Percentiles rank a stretch among this genome's conserved stretches.
These are phyloP conservation scores for Prinia subflava DNA, from an alignment of 2,113 vertebrate species.

Conservation along the genomic window DNA sequence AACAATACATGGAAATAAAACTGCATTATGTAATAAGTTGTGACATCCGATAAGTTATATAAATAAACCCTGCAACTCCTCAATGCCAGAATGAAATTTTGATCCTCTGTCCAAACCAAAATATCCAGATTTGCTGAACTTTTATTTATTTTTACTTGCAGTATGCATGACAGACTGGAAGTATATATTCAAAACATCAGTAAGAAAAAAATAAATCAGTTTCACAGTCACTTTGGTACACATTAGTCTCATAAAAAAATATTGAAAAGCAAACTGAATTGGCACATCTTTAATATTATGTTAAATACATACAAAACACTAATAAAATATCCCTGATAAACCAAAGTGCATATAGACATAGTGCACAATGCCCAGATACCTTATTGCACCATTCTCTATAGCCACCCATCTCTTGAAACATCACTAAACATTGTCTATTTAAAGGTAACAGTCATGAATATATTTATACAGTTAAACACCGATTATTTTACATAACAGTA, in stretches of 20 bases:
- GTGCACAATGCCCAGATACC: conserved; percentile 90
- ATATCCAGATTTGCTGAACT: conserved; percentile 69
- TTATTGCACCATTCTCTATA: conserved; percentile 84
- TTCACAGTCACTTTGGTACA: conserved; percentile 99
- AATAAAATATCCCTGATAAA: conserved; percentile 99
- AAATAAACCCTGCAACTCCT: background rate
- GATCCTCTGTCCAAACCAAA: conserved; percentile 41
- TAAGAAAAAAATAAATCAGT: conserved; percentile 91
- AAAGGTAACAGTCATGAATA: conserved; percentile 97
- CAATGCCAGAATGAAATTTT: conserved; percentile 21
- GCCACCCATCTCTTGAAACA: conserved; percentile 83
- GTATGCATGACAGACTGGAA: conserved; percentile 90
- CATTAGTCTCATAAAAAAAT: conserved; percentile 81
- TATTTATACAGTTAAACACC: conserved; percentile 93
- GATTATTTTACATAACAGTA: conserved; percentile 93
- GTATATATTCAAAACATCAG: conserved; percentile 77
- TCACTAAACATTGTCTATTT: conserved; percentile 83
- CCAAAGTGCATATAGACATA: conserved; percentile 98
- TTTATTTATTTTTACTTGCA: conserved; percentile 84
- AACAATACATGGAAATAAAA: background rate
- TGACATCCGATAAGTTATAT: background rate
- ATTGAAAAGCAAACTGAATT: conserved; percentile 82
- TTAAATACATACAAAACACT: conserved; percentile 99
- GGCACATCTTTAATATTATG: conserved; percentile 91
- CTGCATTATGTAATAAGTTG: background rate